Base-by-base conservation (phyloP, 1,140 invertebrate genomes). In the Pseudomyrmex gracilis region DNA sequence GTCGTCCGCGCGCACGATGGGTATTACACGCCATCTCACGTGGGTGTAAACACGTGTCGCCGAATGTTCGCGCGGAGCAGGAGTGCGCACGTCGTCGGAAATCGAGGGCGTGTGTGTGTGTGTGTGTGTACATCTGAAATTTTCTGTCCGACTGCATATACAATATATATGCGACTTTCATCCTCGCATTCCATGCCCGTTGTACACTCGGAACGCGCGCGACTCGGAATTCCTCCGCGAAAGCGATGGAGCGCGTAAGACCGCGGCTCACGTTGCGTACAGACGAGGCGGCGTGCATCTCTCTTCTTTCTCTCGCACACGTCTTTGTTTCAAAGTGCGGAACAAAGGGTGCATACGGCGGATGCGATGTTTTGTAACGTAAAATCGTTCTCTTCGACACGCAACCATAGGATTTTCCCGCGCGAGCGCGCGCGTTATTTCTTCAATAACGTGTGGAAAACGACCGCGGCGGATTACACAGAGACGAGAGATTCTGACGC, bases 171-270 rank as follows among this genome's bases (percentile, higher is more conserved):
- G 78, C 68, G 82, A 78, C 78, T 82, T 85, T 84, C 71, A 84
- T 85, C 77, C 61, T 82, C 73, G 87, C 89, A 87, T 90, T 88
- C 87, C 89, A 80, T 82, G 61, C 84, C 73, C 83, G 89, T 88
- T 90, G 84, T 86, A 86, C 87, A 84, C 85, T 51, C n/a, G n/a
- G n/a, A n/a, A n/a, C n/a, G n/a, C n/a, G 61, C 73, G 73, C 82
- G 70, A 87, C 85, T 87, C 15, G 55, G 63, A 82, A 88, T 88
- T 88, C 86, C 87, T 34, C 43, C 66, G 76, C 49, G 76, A 80
- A 88, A 51, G 58, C 76, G 51, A 80, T 64, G 83, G 60, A 88
- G 49, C 85, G 53, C 57, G 73, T 70, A 88, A 80, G 86, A 78
- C 45, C 70, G n/a, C 67, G 12, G 83, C 77, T 60, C 86, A 83